Evolutionary conservation across 1,140 invertebrate genomes (phyloP).

Genomic region (Euwallacea fornicatus): DNA sequence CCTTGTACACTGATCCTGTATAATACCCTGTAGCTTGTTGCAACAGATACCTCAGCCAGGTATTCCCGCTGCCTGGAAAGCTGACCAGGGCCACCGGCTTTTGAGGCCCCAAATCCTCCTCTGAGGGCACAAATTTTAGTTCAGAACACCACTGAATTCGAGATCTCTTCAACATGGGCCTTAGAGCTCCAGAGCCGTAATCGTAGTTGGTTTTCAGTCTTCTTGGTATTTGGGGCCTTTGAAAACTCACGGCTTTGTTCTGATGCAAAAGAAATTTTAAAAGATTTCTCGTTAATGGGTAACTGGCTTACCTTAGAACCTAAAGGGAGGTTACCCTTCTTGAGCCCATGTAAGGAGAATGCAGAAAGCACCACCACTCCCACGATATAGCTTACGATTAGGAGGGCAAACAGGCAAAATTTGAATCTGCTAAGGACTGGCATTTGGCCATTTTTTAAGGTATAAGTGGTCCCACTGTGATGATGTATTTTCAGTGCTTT

Average conservation of each 20-base stretch:
- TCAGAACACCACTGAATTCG: slow-evolving; percentile 58
- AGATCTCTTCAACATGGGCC: slow-evolving; percentile 45
- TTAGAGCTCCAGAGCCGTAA: slow-evolving; percentile 41
- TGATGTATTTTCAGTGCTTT: no score
- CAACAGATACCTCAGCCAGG: slow-evolving; percentile 75
- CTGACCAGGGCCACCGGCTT: slow-evolving; percentile 66
- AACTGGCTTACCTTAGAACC: slow-evolving; percentile 13
- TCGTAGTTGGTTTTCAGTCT: slow-evolving; percentile 35
- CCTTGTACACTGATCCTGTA: slow-evolving; percentile 79
- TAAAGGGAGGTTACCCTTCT: slow-evolving; percentile 24
- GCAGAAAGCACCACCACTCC: slow-evolving; percentile 61
- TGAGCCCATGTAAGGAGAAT: slow-evolving; percentile 58
- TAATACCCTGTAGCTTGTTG: slow-evolving; percentile 74
- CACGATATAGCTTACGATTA: slow-evolving; percentile 58
- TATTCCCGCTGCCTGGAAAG: slow-evolving; percentile 79
- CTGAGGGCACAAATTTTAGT: slow-evolving; percentile 52
- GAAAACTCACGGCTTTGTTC: background rate
- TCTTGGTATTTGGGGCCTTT: slow-evolving; percentile 13
- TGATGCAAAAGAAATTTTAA: background rate
- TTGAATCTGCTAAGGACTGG: slow-evolving; percentile 55
- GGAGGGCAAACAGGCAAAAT: slow-evolving; percentile 57
- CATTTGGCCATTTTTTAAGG: slow-evolving; percentile 49
- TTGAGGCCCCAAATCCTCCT: slow-evolving; percentile 46
- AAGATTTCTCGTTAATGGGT: no score
- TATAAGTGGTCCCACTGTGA: background rate